Evolutionary conservation across 2,113 vertebrate genomes (phyloP), one percentile per base, ranked within the genome.

Genomic region (Hyperopisus bebe): DNA sequence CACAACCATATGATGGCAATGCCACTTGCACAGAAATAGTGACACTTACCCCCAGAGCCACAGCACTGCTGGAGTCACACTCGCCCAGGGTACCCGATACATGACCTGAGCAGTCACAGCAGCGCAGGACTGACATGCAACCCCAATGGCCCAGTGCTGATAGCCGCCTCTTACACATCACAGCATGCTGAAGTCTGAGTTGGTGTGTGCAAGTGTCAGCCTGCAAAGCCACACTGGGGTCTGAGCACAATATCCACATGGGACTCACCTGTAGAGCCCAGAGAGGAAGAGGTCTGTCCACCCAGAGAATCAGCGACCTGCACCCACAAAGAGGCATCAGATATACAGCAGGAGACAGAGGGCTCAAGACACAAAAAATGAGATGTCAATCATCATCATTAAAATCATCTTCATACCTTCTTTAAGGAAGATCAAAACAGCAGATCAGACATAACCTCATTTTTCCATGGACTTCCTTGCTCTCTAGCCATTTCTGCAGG

Each of bases 221-320:
- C 24, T 7, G 9, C 21, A 27, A 46, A 47, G 19, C 82, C 15
- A 44, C 82, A 27, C 82, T 84, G 80, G 39, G 44, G 1, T 84
- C 19, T 24, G 3, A 42, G 9, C 21, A 21, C 39, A 1, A 24
- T n/a, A 48, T n/a, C 82, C 6, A 24, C 9, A 2, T 62, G 13
- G 35, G 17, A 24, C 87, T 96, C 90, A 97, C 96, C 96, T 97
- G 96, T 88, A 96, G 93, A 11, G 94, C 96, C 96, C 96, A 97
- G 89, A 97, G 94, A 66, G 96, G 95, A 35, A 97, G 94, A 88
- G 96, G 96, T 90, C 96, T 94, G 70, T 97, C 95, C 94, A 97
- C 96, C 96, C 96, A 97, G 93, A 97, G 96, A 92, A 97, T 97
- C 48, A 96, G 94, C 66, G 96, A 96, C 96, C 96, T 97, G 86